Evolutionary conservation across 23 tunicate genomes (phyloP).

Genomic region (Oikopleura vanhoeffeni): DNA sequence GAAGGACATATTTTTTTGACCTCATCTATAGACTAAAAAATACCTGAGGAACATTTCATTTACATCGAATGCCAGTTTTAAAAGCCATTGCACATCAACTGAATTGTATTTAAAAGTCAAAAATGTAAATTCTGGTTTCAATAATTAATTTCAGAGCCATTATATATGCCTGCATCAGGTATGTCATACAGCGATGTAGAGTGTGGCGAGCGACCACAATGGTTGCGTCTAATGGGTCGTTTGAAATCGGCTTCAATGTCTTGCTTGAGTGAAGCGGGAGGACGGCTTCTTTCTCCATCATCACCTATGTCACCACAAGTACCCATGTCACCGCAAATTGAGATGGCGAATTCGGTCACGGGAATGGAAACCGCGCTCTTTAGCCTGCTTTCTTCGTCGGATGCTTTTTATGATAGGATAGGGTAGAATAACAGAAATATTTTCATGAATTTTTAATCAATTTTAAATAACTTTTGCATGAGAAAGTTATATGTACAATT

Average conservation of each 20-base stretch:
- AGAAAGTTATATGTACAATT: too few species aligned
- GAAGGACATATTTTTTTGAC: too few species aligned
- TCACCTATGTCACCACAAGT: slow-evolving; percentile 7
- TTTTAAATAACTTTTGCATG: too few species aligned
- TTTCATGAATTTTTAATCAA: too few species aligned
- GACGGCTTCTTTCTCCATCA: not conserved
- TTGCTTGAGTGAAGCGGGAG: slow-evolving; percentile 14
- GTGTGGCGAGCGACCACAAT: not conserved
- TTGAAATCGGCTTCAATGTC: slow-evolving; percentile 12
- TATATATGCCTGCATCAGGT: not conserved
- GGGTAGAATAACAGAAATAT: too few species aligned
- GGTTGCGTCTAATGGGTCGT: not conserved
- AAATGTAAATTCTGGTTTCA: not conserved
- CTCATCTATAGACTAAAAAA: too few species aligned
- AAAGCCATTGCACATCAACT: too few species aligned
- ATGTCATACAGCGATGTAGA: not conserved
- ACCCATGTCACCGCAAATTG: slow-evolving; percentile 13
- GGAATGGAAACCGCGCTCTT: slow-evolving; percentile 12
- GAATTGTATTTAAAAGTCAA: too few species aligned
- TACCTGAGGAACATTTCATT: too few species aligned
- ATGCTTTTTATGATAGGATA: slow-evolving; percentile 8
- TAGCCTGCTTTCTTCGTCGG: slow-evolving; percentile 11
- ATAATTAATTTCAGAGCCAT: not conserved
- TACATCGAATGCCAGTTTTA: too few species aligned
- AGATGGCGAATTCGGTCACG: not conserved